Conservation (phyloP, 2,113 vertebrate genomes). For the Heptranchias perlo region DNA sequence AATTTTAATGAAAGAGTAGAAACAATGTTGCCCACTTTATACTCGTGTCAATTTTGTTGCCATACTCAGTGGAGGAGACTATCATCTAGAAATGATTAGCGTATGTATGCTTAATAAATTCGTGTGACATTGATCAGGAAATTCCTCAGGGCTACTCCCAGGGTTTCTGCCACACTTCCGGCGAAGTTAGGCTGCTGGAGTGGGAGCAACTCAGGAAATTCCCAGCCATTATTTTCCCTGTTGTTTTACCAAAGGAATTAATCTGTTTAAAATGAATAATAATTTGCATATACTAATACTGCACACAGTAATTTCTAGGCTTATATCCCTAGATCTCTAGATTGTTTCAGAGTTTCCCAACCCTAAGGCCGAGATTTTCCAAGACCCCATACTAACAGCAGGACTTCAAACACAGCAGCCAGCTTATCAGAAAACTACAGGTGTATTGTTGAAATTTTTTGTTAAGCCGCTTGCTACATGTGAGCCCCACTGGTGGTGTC, state of each 20-base stretch:
- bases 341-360: neutral
- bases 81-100: neutral
- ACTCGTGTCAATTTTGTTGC: no score
- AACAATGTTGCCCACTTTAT: no score
- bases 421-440: neutral
- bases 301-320: neutral
- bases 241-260: neutral
- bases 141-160: no score
- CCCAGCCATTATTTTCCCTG: no score
- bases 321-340: neutral
- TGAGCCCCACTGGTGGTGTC: neutral
- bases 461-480: no score
- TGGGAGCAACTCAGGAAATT: no score
- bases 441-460: neutral
- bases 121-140: no score
- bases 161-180: no score
- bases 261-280: neutral
- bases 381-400: neutral
- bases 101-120: neutral
- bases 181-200: no score
- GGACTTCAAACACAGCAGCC: neutral
- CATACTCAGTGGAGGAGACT: neutral
- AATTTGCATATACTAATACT: neutral
- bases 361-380: neutral
- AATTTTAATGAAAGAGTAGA: no score